Conservation (phyloP, 2,113 vertebrate genomes). For the Pagrus major region DNA sequence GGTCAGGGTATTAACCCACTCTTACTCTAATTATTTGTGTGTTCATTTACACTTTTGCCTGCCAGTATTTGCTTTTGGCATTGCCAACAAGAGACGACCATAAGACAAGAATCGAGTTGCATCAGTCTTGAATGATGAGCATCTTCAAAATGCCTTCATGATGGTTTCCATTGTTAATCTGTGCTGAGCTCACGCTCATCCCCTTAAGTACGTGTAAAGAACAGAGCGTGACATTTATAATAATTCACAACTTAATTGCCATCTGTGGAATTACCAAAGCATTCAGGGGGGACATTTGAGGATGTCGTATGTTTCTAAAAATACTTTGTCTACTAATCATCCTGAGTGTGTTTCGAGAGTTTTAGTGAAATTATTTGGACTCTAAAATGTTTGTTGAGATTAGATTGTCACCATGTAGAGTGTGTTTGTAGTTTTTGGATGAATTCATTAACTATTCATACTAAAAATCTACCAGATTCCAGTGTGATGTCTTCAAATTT, state of each 20-base stretch:
- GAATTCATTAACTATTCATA: neutral
- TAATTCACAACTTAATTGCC: conserved; percentile 25
- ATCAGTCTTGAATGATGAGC: neutral
- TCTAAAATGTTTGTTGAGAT: neutral
- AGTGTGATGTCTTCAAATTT: neutral
- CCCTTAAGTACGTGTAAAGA: conserved; percentile 16
- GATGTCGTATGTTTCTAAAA: neutral
- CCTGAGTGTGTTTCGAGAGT: neutral
- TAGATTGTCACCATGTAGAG: neutral
- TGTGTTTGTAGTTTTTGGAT: neutral
- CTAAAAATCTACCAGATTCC: neutral
- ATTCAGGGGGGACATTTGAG: conserved; percentile 4
- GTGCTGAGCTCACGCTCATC: conserved; percentile 1
- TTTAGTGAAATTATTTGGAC: neutral
- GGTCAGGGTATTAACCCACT: no score
- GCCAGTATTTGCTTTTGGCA: conserved; percentile 5
- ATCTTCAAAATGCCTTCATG: neutral
- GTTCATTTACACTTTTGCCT: neutral
- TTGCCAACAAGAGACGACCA: neutral
- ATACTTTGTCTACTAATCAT: neutral
- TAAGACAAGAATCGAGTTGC: conserved; percentile 14
- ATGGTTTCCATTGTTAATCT: conserved; percentile 10
- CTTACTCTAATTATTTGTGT: neutral
- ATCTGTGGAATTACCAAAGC: conserved; percentile 28
- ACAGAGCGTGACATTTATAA: conserved; percentile 16